Base-by-base conservation (phyloP, 2,888 invertebrate genomes). In the Neoaliturus tenellus region DNA sequence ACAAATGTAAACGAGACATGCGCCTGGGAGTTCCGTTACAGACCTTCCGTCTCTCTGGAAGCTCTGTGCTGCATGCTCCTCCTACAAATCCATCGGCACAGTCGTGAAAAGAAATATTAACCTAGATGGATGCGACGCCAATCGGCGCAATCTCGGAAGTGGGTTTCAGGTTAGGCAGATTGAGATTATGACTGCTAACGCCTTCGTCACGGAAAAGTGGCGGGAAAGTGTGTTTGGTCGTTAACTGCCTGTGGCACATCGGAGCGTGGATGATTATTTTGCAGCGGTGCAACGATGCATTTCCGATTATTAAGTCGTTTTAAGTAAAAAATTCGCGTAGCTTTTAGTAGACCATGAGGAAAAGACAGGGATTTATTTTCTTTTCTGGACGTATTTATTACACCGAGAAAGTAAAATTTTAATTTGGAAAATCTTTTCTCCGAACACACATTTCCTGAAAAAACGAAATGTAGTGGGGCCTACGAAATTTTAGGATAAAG, bases 131-230 rank as follows among this genome's bases (percentile, higher is more conserved):
- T 20, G 62, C 58, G 20, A 58, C 58, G 33, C 31, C 33, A 39
- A 23, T 20, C 1, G 25, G 23, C 20, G 31, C 33, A 67, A 67
- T 39, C 35, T 23, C 20, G 31, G 39, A 71, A 39, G 39, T 71
- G 41, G 71, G 71, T 71, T 71, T 71, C n/a, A 71, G 71, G 71
- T 71, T 71, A 71, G 71, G 20, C 41, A 10, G 55, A n/a, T n/a
- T n/a, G n/a, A 23, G 35, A 33, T 67, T 67, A 67, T 67, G 35
- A 35, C 23, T 58, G 51, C 20, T 10, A 28, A 31, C 35, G 17
- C n/a, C 23, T 33, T 39, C 71, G 41, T 71, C 41, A 39, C 41
- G 35, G 28, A 67, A 67, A 67, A 35, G 14, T 67, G 67, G 33
- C 35, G 71, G 39, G 41, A 71, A 62, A 62, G 62, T 62, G n/a